Conservation (phyloP, 2,797 vertebrate species). For the Carapus acus region DNA sequence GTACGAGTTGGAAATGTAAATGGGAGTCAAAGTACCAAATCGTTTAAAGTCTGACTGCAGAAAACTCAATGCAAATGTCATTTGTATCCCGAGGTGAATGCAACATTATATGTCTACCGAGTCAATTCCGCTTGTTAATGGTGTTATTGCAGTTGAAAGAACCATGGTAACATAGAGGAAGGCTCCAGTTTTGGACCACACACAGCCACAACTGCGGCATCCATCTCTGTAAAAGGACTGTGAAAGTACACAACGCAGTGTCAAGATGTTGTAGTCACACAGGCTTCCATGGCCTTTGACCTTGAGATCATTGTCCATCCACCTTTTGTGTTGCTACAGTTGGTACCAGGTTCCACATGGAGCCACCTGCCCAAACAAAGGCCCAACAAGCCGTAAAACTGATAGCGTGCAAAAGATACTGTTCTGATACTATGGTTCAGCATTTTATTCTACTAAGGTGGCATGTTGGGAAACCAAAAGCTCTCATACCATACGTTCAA, state of each 20-base stretch:
- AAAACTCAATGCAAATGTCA: neutral
- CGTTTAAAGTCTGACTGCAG: neutral
- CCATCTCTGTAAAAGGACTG: constrained; percentile 44
- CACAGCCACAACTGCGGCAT: constrained; percentile 42
- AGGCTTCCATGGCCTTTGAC: constrained; percentile 56
- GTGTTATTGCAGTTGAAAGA: neutral
- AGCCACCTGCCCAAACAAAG: constrained; percentile 13
- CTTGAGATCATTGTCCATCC: constrained; percentile 12
- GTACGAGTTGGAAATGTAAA: too few species aligned
- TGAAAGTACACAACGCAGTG: constrained; percentile 49
- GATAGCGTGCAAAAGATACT: neutral
- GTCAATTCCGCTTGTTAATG: neutral
- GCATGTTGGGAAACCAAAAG: constrained; percentile 1
- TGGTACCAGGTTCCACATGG: constrained; percentile 19
- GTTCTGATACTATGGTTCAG: neutral
- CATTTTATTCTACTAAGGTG: neutral
- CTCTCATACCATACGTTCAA: constrained; percentile 1
- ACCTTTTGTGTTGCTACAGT: constrained; percentile 50
- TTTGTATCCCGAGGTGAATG: too few species aligned
- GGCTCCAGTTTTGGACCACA: constrained; percentile 53
- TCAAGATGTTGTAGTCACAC: constrained; percentile 42
- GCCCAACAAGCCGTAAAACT: constrained; percentile 14
- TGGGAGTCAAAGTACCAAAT: too few species aligned
- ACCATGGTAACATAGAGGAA: neutral
- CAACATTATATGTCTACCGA: neutral